These are phyloP conservation scores for Caerostris extrusa DNA, from an alignment of 1,140 invertebrate genomes.

Conservation along the genomic window DNA sequence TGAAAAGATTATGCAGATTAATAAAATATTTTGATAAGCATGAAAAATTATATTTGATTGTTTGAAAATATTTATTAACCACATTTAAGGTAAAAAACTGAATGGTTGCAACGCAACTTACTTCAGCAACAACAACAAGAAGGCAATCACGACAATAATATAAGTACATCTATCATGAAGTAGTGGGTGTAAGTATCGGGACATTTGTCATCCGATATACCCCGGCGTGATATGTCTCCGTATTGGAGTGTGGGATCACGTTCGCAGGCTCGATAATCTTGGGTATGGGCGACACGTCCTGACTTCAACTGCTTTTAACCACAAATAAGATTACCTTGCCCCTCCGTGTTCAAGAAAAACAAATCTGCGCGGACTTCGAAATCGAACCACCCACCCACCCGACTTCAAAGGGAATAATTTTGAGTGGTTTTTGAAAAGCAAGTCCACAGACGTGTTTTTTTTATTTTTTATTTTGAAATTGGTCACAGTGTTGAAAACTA, in stretches of 20 bases:
- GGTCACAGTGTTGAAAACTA: neutral
- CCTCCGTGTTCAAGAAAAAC: conserved; percentile 10
- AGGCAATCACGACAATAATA: no score
- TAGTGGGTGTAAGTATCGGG: no score
- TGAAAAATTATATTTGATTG: no score
- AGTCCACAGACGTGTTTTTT: neutral
- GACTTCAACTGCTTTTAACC: conserved; percentile 69
- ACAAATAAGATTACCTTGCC: conserved; percentile 58
- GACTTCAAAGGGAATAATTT: conserved; percentile 20
- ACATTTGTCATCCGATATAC: conserved; percentile 32
- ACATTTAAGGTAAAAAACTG: no score
- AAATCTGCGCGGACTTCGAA: conserved; percentile 60
- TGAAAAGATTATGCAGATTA: no score
- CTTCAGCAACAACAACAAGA: no score
- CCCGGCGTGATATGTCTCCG: neutral
- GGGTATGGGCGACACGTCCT: conserved; percentile 53
- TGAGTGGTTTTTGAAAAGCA: conserved; percentile 13
- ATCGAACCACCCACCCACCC: neutral
- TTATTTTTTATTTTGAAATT: neutral
- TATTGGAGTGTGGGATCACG: conserved; percentile 48
- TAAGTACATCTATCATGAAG: no score
- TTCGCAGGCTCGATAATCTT: conserved; percentile 27
- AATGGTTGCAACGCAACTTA: no score
- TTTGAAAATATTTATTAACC: no score
- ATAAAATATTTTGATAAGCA: no score